Evolutionary conservation across 2,113 vertebrate genomes (phyloP).

Genomic region (Callipepla californica): DNA sequence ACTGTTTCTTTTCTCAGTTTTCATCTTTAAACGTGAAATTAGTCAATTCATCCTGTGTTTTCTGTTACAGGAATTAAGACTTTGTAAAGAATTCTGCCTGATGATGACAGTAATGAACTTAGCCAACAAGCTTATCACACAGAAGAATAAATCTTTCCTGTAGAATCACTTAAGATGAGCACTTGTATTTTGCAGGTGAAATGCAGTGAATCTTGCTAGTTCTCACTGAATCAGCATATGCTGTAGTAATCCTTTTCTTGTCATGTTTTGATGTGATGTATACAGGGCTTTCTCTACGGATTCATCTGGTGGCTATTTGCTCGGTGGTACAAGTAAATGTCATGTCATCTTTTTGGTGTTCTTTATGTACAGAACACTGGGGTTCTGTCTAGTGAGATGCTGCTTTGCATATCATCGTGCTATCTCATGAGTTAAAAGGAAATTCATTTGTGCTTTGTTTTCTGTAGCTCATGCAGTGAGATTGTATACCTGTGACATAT

Average conservation of each 20-base stretch:
- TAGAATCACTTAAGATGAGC: background rate
- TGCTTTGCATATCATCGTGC: background rate
- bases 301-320: background rate
- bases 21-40: background rate
- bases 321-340: background rate
- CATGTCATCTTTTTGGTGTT: background rate
- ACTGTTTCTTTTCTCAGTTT: background rate
- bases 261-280: background rate
- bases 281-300: background rate
- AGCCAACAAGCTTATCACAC: background rate
- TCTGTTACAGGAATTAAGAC: background rate
- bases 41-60: background rate
- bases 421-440: background rate
- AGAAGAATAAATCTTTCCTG: too few relatives aligned
- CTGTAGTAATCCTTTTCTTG: too few relatives aligned
- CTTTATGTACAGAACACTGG: background rate
- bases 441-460: fast-evolving
- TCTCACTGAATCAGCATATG: too few relatives aligned
- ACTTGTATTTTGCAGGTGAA: background rate
- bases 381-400: background rate
- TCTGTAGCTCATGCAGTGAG: background rate
- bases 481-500: background rate
- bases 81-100: background rate
- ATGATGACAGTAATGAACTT: background rate
- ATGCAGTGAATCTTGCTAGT: too few relatives aligned